Evolutionary conservation across 1,140 invertebrate genomes (phyloP).

Genomic region (Ceratoteleas bidentatus): DNA sequence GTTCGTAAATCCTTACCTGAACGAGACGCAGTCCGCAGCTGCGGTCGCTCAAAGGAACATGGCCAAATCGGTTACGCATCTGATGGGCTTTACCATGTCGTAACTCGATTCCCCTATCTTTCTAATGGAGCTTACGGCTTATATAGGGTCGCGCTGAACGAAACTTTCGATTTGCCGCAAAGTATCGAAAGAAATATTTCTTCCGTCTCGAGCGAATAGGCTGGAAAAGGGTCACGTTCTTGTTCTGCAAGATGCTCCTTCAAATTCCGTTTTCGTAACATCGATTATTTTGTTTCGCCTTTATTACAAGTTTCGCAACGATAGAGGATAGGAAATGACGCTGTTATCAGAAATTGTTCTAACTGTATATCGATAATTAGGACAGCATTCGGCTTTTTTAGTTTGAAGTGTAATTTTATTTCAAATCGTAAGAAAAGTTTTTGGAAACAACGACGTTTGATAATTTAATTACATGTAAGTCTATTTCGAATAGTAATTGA

Average conservation of each 20-base stretch:
- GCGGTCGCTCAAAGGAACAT: constrained; percentile 47
- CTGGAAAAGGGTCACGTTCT: neutral
- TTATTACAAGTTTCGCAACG: no score
- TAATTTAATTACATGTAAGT: no score
- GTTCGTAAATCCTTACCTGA: constrained; percentile 60
- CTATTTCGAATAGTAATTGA: no score
- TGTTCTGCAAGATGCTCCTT: neutral
- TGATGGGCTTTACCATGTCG: constrained; percentile 56
- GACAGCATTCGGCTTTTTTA: no score
- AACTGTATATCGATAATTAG: no score
- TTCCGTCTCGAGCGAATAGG: constrained; percentile 17
- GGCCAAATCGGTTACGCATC: constrained; percentile 56
- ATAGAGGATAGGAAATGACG: no score
- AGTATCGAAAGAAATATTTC: constrained; percentile 46
- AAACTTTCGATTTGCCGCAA: constrained; percentile 37
- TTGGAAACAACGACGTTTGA: no score
- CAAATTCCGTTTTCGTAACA: no score
- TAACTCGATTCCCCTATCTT: constrained; percentile 59
- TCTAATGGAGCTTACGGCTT: constrained; percentile 60
- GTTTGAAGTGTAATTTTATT: no score
- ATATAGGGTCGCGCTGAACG: constrained; percentile 16
- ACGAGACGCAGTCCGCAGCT: constrained; percentile 32
- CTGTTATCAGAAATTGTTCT: no score
- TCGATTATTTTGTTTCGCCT: no score
- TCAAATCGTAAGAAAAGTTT: no score